phyloP scores from a whole-genome alignment of 2,113 vertebrate genomes.

The Melanostigma gelatinosum region DNA sequence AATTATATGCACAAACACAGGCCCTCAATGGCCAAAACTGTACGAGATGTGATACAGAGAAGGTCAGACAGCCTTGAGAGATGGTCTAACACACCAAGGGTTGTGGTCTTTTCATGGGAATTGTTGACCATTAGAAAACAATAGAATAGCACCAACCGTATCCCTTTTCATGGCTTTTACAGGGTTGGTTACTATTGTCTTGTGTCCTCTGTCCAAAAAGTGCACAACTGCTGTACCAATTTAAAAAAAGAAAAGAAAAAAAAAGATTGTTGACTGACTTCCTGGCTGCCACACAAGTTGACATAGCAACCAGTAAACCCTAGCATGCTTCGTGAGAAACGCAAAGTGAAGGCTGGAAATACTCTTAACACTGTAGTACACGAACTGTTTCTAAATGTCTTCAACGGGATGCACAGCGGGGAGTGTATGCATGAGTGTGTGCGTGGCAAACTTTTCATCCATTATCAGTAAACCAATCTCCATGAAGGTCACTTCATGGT shows the following conservation, averaged over 20 bases:
- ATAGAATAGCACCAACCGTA: background rate
- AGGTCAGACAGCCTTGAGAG: background rate
- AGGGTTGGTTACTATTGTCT: background rate
- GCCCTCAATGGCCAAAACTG: background rate
- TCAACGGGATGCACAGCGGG: background rate
- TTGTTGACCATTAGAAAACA: background rate
- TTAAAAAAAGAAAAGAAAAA: background rate
- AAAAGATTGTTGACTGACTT: slow-evolving; percentile 23
- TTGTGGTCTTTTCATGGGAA: background rate
- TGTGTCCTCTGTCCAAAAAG: background rate
- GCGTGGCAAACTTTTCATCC: slow-evolving; percentile 34
- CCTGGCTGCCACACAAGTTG: slow-evolving; percentile 41
- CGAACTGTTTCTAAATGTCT: slow-evolving; percentile 10
- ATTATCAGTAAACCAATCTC: slow-evolving; percentile 35
- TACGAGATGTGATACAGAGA: background rate
- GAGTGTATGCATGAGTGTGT: background rate
- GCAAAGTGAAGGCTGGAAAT: slow-evolving; percentile 45
- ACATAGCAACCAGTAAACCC: slow-evolving; percentile 60
- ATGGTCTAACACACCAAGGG: background rate
- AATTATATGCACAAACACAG: background rate
- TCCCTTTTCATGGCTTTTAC: background rate
- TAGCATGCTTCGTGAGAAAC: slow-evolving; percentile 39
- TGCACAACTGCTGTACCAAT: background rate
- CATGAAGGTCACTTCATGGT: slow-evolving; percentile 43
- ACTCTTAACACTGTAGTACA: slow-evolving; percentile 3